Conservation (phyloP, 1,140 invertebrate genomes). For the Bacillus rossius region DNA sequence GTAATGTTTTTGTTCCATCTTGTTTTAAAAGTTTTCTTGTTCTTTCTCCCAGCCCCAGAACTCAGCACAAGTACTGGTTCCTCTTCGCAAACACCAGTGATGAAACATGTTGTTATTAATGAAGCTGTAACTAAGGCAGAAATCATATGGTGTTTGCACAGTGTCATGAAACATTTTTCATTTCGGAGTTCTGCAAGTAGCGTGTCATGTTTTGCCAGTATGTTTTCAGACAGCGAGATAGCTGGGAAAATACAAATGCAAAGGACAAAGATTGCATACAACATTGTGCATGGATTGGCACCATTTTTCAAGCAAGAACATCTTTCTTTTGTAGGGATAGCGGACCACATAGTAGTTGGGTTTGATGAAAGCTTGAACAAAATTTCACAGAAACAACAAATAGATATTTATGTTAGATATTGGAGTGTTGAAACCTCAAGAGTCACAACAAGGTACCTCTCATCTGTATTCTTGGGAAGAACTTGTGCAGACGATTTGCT, state of each 20-base stretch:
- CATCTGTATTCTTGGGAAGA: conserved; percentile 19
- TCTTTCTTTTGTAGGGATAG: conserved; percentile 2
- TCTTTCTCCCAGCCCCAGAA: too few species aligned
- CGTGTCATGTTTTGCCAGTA: conserved; percentile 17
- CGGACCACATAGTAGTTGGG: conserved; percentile 14
- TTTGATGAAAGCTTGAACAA: conserved; percentile 25
- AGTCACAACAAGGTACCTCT: conserved; percentile 17
- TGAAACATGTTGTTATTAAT: too few species aligned
- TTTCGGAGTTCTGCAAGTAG: conserved; percentile 12
- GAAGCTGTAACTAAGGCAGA: too few species aligned
- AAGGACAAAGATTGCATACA: conserved; percentile 22
- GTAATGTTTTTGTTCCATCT: too few species aligned
- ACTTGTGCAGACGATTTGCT: conserved; percentile 19
- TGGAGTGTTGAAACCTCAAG: conserved; percentile 10
- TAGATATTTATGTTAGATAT: conserved; percentile 19
- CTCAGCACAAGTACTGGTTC: too few species aligned
- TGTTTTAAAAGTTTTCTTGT: too few species aligned
- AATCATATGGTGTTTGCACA: too few species aligned
- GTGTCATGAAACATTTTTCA: neutral
- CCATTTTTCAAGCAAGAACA: conserved; percentile 21
- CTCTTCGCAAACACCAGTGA: too few species aligned
- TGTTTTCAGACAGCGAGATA: conserved; percentile 22
- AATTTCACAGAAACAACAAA: conserved; percentile 16
- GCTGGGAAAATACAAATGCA: conserved; percentile 23
- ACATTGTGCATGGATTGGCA: conserved; percentile 16